A percentile compares a stretch with the other conserved stretches of the same genome.
Evolutionary conservation across 2,113 vertebrate genomes (phyloP).

Genomic region (Tricholaema leucomelas): DNA sequence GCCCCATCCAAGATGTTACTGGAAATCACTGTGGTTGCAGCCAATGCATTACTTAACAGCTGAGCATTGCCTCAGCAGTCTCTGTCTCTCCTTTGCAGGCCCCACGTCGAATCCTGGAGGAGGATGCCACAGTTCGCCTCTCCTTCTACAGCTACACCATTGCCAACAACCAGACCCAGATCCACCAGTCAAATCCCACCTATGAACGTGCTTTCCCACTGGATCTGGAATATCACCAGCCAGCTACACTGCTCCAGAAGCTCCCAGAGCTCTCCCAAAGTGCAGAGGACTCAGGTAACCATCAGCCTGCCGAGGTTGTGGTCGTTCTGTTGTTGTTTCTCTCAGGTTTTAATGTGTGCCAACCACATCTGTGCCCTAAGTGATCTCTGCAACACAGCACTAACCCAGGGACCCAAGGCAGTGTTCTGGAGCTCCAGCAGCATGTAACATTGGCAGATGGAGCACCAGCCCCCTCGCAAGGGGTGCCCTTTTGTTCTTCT

Average conservation of each 20-base stretch:
- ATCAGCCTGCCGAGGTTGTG: neutral
- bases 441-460: neutral
- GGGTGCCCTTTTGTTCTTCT: neutral
- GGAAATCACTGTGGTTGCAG: slow-evolving; percentile 14
- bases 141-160: slow-evolving; percentile 90
- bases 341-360: neutral
- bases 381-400: neutral
- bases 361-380: neutral
- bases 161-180: slow-evolving; percentile 80
- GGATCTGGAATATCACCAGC: slow-evolving; percentile 89
- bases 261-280: slow-evolving; percentile 89
- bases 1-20: slow-evolving; percentile 18
- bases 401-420: neutral
- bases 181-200: slow-evolving; percentile 83
- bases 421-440: neutral
- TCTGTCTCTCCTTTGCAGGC: slow-evolving; percentile 67
- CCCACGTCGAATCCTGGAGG: slow-evolving; percentile 88
- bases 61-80: neutral
- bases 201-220: slow-evolving; percentile 90
- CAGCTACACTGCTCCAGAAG: slow-evolving; percentile 81
- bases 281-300: slow-evolving; percentile 87
- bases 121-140: slow-evolving; percentile 86
- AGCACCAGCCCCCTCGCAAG: neutral
- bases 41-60: neutral
- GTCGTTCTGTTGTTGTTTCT: neutral